A percentile compares a stretch with the other conserved stretches of the same genome.
Evolutionary conservation across 2,797 vertebrate species (phyloP).

Genomic region (Lutjanus campechanus): DNA sequence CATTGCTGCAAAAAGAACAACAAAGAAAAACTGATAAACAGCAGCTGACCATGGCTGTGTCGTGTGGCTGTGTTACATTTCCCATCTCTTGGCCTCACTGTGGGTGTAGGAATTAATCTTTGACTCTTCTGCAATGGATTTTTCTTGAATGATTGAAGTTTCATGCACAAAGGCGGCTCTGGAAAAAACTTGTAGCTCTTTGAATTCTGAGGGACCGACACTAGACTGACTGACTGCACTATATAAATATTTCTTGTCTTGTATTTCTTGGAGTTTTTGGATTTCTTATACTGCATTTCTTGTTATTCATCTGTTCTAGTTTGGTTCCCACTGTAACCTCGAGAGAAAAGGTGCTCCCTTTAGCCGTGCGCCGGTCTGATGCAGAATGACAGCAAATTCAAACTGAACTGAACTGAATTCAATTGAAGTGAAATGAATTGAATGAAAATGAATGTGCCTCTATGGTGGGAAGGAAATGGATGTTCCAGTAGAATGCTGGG

Average conservation of each 20-base stretch:
- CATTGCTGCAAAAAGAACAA: too few species aligned
- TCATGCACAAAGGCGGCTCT: neutral
- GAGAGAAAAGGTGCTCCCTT: neutral
- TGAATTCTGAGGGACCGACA: too few species aligned
- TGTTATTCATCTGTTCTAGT: neutral
- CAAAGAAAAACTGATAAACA: neutral
- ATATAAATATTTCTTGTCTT: too few species aligned
- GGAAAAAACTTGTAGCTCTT: neutral
- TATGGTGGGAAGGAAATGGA: conserved; percentile 32
- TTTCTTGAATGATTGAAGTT: neutral
- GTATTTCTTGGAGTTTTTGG: neutral
- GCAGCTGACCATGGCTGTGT: neutral
- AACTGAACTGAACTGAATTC: conserved; percentile 33
- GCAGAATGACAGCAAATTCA: conserved; percentile 25
- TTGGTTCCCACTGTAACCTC: neutral
- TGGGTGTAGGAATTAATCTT: neutral
- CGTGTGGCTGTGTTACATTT: neutral
- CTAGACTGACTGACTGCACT: neutral
- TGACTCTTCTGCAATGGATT: neutral
- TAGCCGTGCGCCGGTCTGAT: neutral
- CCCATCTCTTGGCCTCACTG: neutral
- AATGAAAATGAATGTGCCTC: conserved; percentile 38
- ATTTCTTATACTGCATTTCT: neutral
- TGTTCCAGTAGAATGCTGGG: conserved; percentile 49
- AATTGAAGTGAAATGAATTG: conserved; percentile 22